Base-by-base conservation (phyloP, 2,113 vertebrate genomes). In the Cyanistes caeruleus region DNA sequence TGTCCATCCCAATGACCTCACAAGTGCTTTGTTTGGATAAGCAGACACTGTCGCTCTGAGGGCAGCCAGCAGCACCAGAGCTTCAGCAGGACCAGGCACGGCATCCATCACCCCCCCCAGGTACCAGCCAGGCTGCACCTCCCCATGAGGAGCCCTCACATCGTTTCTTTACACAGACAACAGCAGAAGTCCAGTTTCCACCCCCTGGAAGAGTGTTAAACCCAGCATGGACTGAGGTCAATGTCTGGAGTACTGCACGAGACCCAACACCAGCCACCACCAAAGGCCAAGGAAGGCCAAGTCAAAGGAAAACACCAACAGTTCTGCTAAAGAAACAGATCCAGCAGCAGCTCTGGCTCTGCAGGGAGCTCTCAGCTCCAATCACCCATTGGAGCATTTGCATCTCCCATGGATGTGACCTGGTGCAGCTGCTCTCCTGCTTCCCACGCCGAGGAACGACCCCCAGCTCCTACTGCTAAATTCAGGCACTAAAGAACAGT, bases 41-140 rank as follows among this genome's bases (percentile, higher is more conserved):
- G 22, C 0, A 0, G 76, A 19, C 1, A 4, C 72, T 2, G 0
- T 55, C 22, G 3, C 53, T 18, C 24, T 0, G 0, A 75, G 62
- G 55, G 78, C 79, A 76, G 62, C 41, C 63, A 55, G 62, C 1
- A 0, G 27, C 48, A 70, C 48, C 0, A 0, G 60, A 89, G 62
- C 69, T 48, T 8, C 2, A 0, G 43, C 7, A 72, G 49, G 0
- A 0, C 37, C 0, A 0, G 22, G 33, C 68, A 59, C 0, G 0
- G 41, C 56, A 48, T 5, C 39, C 31, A 1, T 5, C 31, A 5
- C 25, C 19, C 2, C 2, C 46, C 15, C n/a, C 33, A 15, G 73
- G 33, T 7, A 14, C 62, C 2, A 10, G 22, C 49, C 5, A 8
- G 51, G 44, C 43, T 5, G 1, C 33, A 3, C n/a, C 52, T 33